Conservation (phyloP, 2,888 invertebrate genomes). For the Diarsia dahlii region DNA sequence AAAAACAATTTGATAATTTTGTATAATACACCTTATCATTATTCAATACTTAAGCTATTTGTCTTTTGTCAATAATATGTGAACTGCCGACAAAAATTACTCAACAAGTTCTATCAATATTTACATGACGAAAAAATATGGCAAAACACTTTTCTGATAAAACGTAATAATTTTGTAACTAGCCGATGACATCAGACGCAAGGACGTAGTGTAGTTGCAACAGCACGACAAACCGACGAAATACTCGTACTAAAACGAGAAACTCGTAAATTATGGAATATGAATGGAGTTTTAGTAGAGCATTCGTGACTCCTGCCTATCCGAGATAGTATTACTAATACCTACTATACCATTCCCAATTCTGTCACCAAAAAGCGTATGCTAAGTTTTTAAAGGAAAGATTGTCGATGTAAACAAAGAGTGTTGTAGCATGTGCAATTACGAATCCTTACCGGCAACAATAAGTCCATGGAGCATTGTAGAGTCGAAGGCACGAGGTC, state of each 20-base stretch:
- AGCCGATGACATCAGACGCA: constrained; percentile 21
- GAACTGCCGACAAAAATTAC: constrained; percentile 12
- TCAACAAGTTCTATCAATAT: constrained; percentile 40
- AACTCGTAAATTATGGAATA: constrained; percentile 10
- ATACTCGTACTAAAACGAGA: constrained; percentile 2
- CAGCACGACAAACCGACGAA: constrained; percentile 10
- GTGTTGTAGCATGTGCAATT: no score
- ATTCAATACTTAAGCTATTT: not conserved
- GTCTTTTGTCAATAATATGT: constrained; percentile 6
- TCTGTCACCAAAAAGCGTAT: no score
- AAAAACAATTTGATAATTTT: not conserved
- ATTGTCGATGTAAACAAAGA: not conserved
- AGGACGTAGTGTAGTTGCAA: constrained; percentile 22
- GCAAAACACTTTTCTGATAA: constrained; percentile 31
- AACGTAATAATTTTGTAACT: constrained; percentile 48
- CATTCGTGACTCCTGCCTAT: not conserved
- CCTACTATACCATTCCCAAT: no score
- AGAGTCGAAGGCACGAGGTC: no score
- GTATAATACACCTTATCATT: not conserved
- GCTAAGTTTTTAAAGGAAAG: not conserved
- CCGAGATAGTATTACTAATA: no score
- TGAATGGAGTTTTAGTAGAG: not conserved
- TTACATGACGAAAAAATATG: constrained; percentile 33
- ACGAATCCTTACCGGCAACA: no score
- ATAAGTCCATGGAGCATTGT: no score